These are phyloP conservation scores for Hydrophis major DNA, from an alignment of 2,797 vertebrate species.

Conservation along the genomic window DNA sequence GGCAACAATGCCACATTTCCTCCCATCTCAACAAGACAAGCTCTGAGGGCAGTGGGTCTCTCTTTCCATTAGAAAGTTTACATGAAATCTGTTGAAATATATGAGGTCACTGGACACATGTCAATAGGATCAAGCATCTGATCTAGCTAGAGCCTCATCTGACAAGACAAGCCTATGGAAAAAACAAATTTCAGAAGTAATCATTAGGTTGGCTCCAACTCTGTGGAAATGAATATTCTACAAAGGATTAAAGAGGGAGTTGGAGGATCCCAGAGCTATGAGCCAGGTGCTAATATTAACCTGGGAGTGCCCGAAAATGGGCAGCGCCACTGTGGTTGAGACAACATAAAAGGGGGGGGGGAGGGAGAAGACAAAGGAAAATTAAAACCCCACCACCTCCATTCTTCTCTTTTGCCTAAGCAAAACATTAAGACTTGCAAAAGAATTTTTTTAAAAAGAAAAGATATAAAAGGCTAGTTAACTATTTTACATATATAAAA, in stretches of 20 bases:
- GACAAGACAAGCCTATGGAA: conserved; percentile 57
- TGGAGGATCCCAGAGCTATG: conserved; percentile 59
- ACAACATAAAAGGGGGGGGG: conserved; percentile 57
- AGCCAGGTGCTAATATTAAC: conserved; percentile 65
- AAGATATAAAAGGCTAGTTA: conserved; percentile 70
- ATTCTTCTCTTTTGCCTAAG: conserved; percentile 64
- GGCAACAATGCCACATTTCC: conserved; percentile 4
- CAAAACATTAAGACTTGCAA: conserved; percentile 70
- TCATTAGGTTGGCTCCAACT: conserved; percentile 69
- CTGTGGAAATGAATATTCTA: conserved; percentile 64
- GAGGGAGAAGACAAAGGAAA: conserved; percentile 58
- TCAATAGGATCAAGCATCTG: conserved; percentile 57
- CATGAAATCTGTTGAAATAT: conserved; percentile 63
- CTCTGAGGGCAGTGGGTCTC: conserved; percentile 53
- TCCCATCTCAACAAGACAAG: conserved; percentile 38
- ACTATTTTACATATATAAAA: conserved; percentile 74
- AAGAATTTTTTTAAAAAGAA: conserved; percentile 68
- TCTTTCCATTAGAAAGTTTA: conserved; percentile 66
- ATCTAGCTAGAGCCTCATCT: conserved; percentile 48
- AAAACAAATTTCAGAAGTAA: conserved; percentile 68
- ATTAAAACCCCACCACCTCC: conserved; percentile 58
- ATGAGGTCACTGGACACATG: conserved; percentile 60
- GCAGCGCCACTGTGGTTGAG: conserved; percentile 65
- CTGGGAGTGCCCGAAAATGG: conserved; percentile 72
- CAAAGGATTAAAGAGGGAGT: conserved; percentile 63